phyloP scores from a whole-genome alignment of 2,797 vertebrate genomes.

The Coluber constrictor region DNA sequence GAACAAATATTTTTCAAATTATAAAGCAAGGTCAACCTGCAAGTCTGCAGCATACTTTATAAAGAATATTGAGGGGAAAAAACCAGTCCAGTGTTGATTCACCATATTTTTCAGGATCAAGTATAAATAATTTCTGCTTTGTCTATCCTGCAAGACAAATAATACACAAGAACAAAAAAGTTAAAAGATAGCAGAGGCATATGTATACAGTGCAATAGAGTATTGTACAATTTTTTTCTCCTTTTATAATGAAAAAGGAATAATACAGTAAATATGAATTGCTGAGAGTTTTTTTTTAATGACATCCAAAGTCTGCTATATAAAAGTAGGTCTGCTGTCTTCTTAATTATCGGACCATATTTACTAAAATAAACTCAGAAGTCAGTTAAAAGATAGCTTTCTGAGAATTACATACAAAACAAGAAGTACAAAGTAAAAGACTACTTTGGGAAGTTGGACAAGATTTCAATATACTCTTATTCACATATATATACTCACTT shows the following conservation, averaged over 20 bases:
- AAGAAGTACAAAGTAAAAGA: not conserved
- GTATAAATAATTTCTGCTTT: not conserved
- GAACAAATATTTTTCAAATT: not conserved
- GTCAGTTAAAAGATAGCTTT: not conserved
- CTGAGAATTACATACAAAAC: not conserved
- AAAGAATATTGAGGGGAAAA: not conserved
- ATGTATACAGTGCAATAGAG: not conserved
- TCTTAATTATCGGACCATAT: not conserved
- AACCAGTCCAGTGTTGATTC: not conserved
- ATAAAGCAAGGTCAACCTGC: not conserved
- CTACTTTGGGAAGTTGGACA: not conserved
- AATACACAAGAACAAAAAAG: not conserved
- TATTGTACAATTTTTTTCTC: not conserved
- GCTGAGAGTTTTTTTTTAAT: not conserved
- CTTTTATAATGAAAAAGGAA: not conserved
- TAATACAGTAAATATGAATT: not conserved
- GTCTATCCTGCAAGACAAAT: not conserved
- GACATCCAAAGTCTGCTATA: not conserved
- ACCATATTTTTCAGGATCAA: not conserved
- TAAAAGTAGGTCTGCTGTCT: not conserved
- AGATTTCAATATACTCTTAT: not conserved
- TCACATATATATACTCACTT: not conserved
- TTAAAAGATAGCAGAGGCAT: not conserved
- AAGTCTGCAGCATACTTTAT: not conserved
- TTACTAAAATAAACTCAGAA: not conserved